Percentiles rank a stretch among this genome's conserved stretches.
These are phyloP conservation scores for Meandrina meandrites DNA, from an alignment of 92 coral and sea anemone species.

Conservation along the genomic window DNA sequence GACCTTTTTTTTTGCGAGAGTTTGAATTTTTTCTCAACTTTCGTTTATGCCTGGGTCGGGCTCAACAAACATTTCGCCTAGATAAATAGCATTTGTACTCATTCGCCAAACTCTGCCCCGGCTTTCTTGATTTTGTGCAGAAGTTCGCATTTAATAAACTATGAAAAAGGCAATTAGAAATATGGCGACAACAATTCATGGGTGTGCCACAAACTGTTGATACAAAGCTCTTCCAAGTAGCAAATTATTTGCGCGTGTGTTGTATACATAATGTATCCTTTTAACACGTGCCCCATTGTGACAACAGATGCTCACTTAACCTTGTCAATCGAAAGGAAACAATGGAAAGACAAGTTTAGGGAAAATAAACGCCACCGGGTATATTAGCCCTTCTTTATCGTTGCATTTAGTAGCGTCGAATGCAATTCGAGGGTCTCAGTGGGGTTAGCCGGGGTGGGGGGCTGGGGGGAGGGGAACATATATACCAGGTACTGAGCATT, in stretches of 20 bases:
- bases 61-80: too few species aligned
- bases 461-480: too few species aligned
- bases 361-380: not conserved
- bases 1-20: too few species aligned
- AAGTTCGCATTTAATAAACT: not conserved
- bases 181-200: not conserved
- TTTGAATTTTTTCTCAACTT: too few species aligned
- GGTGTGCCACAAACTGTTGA: not conserved
- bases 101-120: not conserved
- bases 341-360: not conserved
- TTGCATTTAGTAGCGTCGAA: not conserved
- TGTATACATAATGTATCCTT: not conserved
- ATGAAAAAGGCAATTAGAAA: not conserved
- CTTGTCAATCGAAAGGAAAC: not conserved
- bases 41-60: too few species aligned
- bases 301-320: slow-evolving; percentile 6
- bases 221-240: not conserved
- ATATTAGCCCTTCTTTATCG: not conserved
- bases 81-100: not conserved
- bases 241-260: not conserved
- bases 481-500: too few species aligned
- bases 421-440: not conserved
- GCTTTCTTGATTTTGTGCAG: not conserved
- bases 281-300: slow-evolving; percentile 12
- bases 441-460: too few species aligned